Evolutionary conservation across 2,113 vertebrate species (phyloP).

Genomic region (Nothoprocta perdicaria): DNA sequence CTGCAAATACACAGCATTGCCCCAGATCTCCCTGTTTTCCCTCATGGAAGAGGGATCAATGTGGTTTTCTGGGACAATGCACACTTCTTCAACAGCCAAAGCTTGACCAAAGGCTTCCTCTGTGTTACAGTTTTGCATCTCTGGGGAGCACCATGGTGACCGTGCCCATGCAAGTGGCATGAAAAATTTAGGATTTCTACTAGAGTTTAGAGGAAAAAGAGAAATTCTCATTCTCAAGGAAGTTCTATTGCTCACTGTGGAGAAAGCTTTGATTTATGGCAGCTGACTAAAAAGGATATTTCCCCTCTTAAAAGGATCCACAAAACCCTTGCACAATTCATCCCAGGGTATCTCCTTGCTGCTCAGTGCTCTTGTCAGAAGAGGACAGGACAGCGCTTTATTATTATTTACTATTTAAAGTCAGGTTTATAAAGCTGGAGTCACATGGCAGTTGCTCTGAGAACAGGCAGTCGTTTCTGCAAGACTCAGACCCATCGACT

Average conservation of each 20-base stretch:
- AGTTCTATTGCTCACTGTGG: accelerated
- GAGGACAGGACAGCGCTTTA: background rate
- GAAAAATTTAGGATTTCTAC: background rate
- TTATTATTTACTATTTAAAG: constrained; percentile 1
- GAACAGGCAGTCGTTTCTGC: background rate
- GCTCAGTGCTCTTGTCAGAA: constrained; percentile 2
- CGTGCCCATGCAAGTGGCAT: background rate
- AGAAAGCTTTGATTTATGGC: background rate
- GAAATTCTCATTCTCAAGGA: background rate
- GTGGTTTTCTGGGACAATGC: background rate
- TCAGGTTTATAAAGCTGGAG: background rate
- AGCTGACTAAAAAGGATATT: background rate
- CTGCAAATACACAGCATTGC: background rate
- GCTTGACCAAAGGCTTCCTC: background rate
- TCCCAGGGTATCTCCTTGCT: background rate
- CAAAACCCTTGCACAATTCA: background rate
- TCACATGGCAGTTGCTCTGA: background rate
- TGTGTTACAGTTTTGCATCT: background rate
- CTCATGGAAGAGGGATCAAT: background rate
- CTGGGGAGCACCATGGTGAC: background rate
- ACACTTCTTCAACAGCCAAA: background rate
- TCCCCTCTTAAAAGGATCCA: background rate
- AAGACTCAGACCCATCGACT: background rate
- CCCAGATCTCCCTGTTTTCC: accelerated
- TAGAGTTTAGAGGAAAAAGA: background rate